A percentile compares a stretch with the other conserved stretches of the same genome.
phyloP scores from a whole-genome alignment of 2,797 vertebrate genomes.

The Alcedo atthis region DNA sequence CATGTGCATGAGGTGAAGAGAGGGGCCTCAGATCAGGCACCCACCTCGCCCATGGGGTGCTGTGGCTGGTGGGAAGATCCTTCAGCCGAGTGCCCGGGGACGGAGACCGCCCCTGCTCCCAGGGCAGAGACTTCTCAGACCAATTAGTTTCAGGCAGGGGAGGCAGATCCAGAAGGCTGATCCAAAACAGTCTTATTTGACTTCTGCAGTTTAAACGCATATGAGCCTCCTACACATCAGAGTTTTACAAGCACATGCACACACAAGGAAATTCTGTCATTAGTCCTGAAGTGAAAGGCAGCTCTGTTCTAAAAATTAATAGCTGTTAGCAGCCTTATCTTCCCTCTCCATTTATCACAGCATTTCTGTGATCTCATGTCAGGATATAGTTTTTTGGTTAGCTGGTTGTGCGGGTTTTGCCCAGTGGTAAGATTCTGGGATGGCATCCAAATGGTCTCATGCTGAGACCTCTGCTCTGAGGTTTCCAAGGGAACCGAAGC shows the following conservation, averaged over 20 bases:
- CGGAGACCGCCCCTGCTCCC: rapidly evolving
- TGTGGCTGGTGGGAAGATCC: background rate
- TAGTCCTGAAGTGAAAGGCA: background rate
- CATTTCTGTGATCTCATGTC: background rate
- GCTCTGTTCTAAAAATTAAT: background rate
- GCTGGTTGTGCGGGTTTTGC: background rate
- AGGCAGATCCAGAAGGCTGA: background rate
- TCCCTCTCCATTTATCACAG: background rate
- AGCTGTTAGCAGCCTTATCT: background rate
- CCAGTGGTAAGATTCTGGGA: background rate
- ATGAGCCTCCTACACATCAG: background rate
- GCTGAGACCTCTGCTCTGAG: background rate
- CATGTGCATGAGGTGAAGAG: rapidly evolving
- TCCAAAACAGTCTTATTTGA: background rate
- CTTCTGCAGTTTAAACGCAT: background rate
- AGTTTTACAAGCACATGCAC: background rate
- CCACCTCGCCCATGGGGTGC: rapidly evolving
- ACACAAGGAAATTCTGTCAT: background rate
- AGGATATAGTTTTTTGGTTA: background rate
- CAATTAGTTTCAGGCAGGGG: background rate
- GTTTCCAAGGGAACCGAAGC: background rate
- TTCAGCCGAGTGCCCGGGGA: rapidly evolving
- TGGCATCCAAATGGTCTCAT: background rate
- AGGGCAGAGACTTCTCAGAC: background rate
- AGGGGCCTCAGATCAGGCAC: background rate